Evolutionary conservation across 2,113 vertebrate species (phyloP).

Genomic region (Tilapia sparmanii): DNA sequence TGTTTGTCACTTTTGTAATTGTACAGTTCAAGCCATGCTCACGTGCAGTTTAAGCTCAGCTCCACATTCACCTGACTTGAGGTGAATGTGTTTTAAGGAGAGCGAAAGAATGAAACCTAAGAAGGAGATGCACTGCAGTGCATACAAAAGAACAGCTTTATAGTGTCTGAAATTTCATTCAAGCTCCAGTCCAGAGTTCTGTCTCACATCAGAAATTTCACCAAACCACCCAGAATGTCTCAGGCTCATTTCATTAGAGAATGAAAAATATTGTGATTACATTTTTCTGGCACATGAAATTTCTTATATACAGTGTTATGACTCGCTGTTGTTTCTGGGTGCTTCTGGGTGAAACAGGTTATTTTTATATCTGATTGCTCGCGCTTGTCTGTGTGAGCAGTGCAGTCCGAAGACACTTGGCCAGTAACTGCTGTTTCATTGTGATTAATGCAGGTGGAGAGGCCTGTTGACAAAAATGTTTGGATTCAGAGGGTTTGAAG

Average conservation of each 20-base stretch:
- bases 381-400: not conserved
- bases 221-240: not conserved
- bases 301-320: not conserved
- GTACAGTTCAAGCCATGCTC: not conserved
- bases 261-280: not conserved
- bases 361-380: not conserved
- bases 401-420: not conserved
- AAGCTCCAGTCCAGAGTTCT: not conserved
- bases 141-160: not conserved
- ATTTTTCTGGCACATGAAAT: not conserved
- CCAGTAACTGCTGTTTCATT: not conserved
- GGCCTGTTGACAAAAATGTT: slow-evolving; percentile 7
- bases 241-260: not conserved
- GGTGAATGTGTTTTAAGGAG: not conserved
- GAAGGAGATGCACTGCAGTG: not conserved
- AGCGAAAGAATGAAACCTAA: not conserved
- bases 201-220: not conserved
- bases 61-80: not conserved
- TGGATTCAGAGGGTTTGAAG: slow-evolving; percentile 2
- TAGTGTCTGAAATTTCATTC: not conserved
- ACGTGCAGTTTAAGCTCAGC: not conserved
- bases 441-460: slow-evolving; percentile 15
- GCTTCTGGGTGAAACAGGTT: not conserved
- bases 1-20: not conserved
- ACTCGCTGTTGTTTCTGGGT: not conserved